A percentile compares a stretch with the other conserved stretches of the same genome.
Evolutionary conservation across 1,140 invertebrate genomes (phyloP).

Genomic region (Cyclina sinensis): DNA sequence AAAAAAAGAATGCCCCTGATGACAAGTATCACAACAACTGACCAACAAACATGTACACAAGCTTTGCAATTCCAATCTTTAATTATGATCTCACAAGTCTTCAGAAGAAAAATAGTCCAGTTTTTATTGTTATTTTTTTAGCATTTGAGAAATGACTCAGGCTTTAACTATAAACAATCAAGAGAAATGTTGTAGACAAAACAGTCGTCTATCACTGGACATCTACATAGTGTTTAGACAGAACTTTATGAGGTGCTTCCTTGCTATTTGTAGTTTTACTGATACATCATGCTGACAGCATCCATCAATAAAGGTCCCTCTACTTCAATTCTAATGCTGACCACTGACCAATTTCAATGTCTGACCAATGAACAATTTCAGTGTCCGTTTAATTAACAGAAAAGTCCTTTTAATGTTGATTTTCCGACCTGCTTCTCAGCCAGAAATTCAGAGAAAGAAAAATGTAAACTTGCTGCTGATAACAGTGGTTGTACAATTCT

Average conservation of each 20-base stretch:
- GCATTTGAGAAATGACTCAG: not conserved
- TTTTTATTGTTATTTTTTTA: slow-evolving; percentile 8
- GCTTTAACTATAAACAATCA: slow-evolving; percentile 1
- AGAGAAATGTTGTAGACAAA: not conserved
- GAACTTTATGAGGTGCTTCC: slow-evolving; percentile 5
- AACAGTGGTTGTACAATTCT: too few relatives aligned
- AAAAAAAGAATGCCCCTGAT: too few relatives aligned
- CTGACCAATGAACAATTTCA: slow-evolving; percentile 27
- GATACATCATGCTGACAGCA: slow-evolving; percentile 34
- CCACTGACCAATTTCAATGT: slow-evolving; percentile 19
- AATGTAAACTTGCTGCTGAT: too few relatives aligned
- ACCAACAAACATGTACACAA: too few relatives aligned
- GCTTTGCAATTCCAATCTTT: too few relatives aligned
- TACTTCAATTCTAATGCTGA: not conserved
- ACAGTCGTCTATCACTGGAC: not conserved
- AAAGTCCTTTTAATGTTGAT: slow-evolving; percentile 11
- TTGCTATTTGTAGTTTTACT: not conserved
- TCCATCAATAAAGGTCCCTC: not conserved
- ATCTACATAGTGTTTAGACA: slow-evolving; percentile 16
- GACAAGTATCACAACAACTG: too few relatives aligned
- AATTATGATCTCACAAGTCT: too few relatives aligned
- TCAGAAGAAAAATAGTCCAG: not conserved
- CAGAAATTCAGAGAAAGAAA: too few relatives aligned
- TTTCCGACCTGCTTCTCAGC: too few relatives aligned
- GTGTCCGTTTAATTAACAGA: slow-evolving; percentile 50